Percentiles rank a stretch among this genome's conserved stretches.
Conservation (phyloP, 2,113 vertebrate species). For the Ochotona princeps region DNA sequence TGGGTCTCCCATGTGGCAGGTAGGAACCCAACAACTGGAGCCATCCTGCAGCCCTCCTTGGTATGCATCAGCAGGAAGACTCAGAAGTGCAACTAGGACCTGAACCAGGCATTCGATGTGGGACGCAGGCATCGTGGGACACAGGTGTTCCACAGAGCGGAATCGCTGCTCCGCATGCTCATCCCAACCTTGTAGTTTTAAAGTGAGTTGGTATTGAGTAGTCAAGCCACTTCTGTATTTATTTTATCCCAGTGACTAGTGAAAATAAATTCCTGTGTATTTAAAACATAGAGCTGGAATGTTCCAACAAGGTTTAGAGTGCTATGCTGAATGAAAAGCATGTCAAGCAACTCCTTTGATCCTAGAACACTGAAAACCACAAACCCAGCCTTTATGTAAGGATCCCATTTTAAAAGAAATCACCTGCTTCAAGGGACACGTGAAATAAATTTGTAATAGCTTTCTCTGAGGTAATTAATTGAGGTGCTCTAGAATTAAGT, state of each 20-base stretch:
- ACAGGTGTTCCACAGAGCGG: too few relatives aligned
- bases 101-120: too few relatives aligned
- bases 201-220: neutral
- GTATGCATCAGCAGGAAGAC: too few relatives aligned
- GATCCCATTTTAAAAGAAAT: conserved; percentile 36
- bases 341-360: conserved; percentile 1
- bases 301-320: neutral
- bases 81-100: too few relatives aligned
- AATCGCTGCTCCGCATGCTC: too few relatives aligned
- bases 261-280: conserved; percentile 11
- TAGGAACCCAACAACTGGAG: too few relatives aligned
- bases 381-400: neutral
- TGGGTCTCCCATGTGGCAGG: too few relatives aligned
- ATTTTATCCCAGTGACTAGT: neutral
- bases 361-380: neutral
- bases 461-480: conserved; percentile 25
- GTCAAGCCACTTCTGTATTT: neutral
- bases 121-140: too few relatives aligned
- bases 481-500: conserved; percentile 11
- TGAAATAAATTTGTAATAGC: neutral
- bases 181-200: neutral
- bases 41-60: too few relatives aligned
- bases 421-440: neutral
- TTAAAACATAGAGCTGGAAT: neutral
- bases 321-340: neutral